phyloP scores from a whole-genome alignment of 2,797 vertebrate genomes.

The Sebastes baramenuke region DNA sequence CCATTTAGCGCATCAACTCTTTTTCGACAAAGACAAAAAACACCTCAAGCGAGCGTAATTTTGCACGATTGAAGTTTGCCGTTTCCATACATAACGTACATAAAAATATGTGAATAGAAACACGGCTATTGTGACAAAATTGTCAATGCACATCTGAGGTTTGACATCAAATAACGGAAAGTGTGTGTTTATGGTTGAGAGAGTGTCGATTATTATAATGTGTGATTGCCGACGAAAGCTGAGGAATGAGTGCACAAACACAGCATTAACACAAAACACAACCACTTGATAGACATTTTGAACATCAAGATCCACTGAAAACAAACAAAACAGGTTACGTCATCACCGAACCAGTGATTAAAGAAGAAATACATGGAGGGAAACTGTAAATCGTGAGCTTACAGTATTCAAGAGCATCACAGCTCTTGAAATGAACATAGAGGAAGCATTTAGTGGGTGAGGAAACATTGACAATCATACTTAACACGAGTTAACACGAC shows the following conservation, averaged over 20 bases:
- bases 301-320: conserved; percentile 16
- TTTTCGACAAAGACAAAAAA: no score
- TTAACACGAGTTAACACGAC: not conserved
- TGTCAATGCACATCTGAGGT: not conserved
- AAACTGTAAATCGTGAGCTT: conserved; percentile 60
- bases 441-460: conserved; percentile 39
- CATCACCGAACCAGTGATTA: conserved; percentile 12
- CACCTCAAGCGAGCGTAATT: no score
- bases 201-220: not conserved
- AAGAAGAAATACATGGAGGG: not conserved
- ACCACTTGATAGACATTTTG: not conserved
- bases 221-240: not conserved
- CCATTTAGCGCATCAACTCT: no score
- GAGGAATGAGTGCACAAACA: conserved; percentile 39
- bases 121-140: not conserved
- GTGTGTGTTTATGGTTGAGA: not conserved
- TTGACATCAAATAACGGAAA: conserved; percentile 49
- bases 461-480: conserved; percentile 24
- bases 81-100: no score
- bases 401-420: conserved; percentile 65
- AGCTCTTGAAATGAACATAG: conserved; percentile 48
- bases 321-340: conserved; percentile 33
- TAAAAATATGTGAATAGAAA: not conserved
- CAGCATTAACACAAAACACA: conserved; percentile 52
- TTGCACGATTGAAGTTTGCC: no score